Percentiles rank a stretch among this genome's conserved stretches.
Evolutionary conservation across 2,888 invertebrate genomes (phyloP).

Genomic region (Tetragonisca angustula): DNA sequence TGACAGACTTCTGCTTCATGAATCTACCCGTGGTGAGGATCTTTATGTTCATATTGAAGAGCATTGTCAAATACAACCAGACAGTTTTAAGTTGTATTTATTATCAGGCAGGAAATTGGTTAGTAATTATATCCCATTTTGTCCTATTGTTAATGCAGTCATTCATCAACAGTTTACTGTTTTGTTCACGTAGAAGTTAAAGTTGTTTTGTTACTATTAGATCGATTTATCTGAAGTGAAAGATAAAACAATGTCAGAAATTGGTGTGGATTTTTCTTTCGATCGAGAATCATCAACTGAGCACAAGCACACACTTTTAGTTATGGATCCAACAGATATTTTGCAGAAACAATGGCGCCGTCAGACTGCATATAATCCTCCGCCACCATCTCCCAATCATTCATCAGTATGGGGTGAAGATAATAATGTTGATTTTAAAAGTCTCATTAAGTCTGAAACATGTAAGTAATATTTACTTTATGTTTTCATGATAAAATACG

Average conservation of each 20-base stretch:
- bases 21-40: constrained; percentile 53
- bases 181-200: constrained; percentile 15
- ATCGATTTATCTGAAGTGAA: constrained; percentile 83
- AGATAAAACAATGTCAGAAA: constrained; percentile 83
- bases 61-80: constrained; percentile 38
- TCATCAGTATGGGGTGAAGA: constrained; percentile 28
- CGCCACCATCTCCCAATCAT: constrained; percentile 21
- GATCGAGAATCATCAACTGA: constrained; percentile 49
- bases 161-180: background rate
- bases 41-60: constrained; percentile 56
- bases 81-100: constrained; percentile 53
- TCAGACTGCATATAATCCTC: background rate
- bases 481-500: background rate
- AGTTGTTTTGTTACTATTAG: constrained; percentile 73
- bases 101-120: constrained; percentile 42
- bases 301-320: constrained; percentile 38
- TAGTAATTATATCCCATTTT: constrained; percentile 42
- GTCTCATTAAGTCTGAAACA: constrained; percentile 81
- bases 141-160: background rate
- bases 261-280: constrained; percentile 82
- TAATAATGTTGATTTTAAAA: constrained; percentile 46
- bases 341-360: background rate
- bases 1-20: constrained; percentile 39
- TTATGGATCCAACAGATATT: constrained; percentile 28
- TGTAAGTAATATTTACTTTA: constrained; percentile 73